Evolutionary conservation across 2,797 vertebrate genomes (phyloP), one percentile per base, ranked within the genome.

Genomic region (Amphiprion clarkii): DNA sequence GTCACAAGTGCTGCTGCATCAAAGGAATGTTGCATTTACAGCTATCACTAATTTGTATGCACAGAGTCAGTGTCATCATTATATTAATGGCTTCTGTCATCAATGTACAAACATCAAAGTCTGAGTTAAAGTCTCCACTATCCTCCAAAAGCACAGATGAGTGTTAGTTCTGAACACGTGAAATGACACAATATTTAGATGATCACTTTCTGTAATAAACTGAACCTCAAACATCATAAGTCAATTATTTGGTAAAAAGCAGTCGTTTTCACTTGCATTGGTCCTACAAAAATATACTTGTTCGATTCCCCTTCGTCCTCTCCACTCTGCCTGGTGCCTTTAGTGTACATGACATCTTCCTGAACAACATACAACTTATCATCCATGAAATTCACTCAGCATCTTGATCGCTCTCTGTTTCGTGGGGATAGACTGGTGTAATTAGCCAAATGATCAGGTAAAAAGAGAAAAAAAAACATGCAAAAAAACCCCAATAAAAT

Each of bases 201-300:
- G 72, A 85, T 71, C 65, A n/a, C 33, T 23, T 69, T 68, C 44
- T 56, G 55, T 63, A 57, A 58, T 83, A 68, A 81, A 76, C 82
- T 82, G 53, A 79, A 82, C 81, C 40, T 82, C 82, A 79, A 71
- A 87, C 75, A 76, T 55, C 82, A 61, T 71, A 59, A 82, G 75
- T 89, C 79, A 86, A 76, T 85, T 85, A 91, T 94, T 94, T 94
- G 93, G 91, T 92, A 92, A 82, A 94, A 94, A 93, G 91, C 89
- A 91, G 83, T 85, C 67, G 54, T 82, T 77, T 77, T 91, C 78
- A 44, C 75, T 78, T 92, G 83, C 81, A 86, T 89, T 87, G 86
- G 81, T 89, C 71, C 85, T 93, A 94, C 49, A 94, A 94, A 93
- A 94, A 94, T 94, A 94, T 79, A 93, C 66, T 65, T 81, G 70